phyloP scores from a whole-genome alignment of 2,888 invertebrate species.

The Sphaerophoria rueppellii region DNA sequence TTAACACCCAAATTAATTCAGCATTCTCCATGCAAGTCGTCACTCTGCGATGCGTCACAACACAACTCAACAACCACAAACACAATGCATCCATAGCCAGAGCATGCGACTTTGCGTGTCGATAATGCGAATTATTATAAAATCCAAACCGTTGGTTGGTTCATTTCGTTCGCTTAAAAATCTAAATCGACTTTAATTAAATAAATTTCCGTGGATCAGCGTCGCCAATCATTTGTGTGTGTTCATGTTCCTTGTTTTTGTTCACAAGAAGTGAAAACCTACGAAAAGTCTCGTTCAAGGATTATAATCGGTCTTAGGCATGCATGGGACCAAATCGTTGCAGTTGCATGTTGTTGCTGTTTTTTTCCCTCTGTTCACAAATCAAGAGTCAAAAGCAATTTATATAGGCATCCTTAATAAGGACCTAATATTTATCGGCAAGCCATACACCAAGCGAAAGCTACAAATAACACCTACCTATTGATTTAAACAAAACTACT shows the following conservation, averaged over 20 bases:
- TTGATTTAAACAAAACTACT: conserved; percentile 61
- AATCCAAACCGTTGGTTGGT: conserved; percentile 30
- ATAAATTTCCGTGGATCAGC: conserved; percentile 64
- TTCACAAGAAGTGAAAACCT: conserved; percentile 13
- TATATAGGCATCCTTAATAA: conserved; percentile 36
- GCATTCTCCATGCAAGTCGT: not conserved
- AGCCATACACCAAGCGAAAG: conserved; percentile 4
- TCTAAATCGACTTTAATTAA: conserved; percentile 70
- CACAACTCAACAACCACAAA: conserved; percentile 8
- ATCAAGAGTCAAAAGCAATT: conserved; percentile 20
- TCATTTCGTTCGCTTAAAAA: conserved; percentile 40
- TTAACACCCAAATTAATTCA: conserved; percentile 45
- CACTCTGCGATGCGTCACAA: conserved; percentile 25
- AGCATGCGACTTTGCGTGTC: conserved; percentile 70
- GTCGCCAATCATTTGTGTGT: conserved; percentile 57
- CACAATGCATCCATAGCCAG: conserved; percentile 27
- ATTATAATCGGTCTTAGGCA: conserved; percentile 52
- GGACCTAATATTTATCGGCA: conserved; percentile 34
- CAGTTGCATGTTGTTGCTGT: conserved; percentile 57
- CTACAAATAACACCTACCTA: conserved; percentile 38
- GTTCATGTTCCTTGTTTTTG: not conserved
- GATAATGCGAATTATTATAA: conserved; percentile 71
- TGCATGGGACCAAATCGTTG: conserved; percentile 39
- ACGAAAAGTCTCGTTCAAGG: conserved; percentile 48
- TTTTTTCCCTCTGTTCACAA: not conserved